Evolutionary conservation across 2,888 invertebrate species (phyloP).

Genomic region (Drosophila nigricruria): DNA sequence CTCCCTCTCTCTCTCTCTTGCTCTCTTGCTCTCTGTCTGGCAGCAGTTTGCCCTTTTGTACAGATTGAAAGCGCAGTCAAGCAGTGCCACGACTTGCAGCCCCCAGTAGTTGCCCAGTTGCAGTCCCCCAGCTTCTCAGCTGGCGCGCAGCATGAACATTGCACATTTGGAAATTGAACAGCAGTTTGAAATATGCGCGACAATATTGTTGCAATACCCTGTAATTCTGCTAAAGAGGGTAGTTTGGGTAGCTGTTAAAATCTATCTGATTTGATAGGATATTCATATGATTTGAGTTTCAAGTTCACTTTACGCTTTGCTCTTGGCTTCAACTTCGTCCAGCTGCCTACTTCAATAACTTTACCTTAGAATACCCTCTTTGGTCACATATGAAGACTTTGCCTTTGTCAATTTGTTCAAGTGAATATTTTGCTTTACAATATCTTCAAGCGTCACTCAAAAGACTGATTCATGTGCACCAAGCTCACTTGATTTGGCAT

Average conservation of each 20-base stretch:
- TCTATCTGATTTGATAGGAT: background rate
- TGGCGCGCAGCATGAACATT: background rate
- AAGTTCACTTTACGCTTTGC: too few species aligned
- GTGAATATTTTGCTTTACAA: background rate
- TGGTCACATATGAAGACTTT: too few species aligned
- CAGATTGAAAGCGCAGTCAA: constrained; percentile 76
- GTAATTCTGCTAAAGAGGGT: background rate
- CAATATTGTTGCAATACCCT: constrained; percentile 45
- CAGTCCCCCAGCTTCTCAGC: background rate
- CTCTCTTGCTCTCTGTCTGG: background rate
- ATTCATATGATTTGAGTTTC: too few species aligned
- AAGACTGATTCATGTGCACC: too few species aligned
- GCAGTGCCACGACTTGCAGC: constrained; percentile 41
- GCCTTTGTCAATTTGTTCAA: too few species aligned
- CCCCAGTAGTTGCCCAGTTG: background rate
- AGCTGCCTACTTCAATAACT: too few species aligned
- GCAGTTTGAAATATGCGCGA: constrained; percentile 40
- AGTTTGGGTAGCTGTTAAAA: background rate
- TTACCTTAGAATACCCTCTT: too few species aligned
- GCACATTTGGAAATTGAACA: constrained; percentile 67
- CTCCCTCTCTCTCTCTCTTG: background rate
- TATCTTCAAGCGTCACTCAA: too few species aligned
- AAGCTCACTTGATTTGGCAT: too few species aligned
- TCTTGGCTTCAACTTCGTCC: too few species aligned
- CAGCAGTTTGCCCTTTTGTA: constrained; percentile 45